Evolutionary conservation across 2,113 vertebrate genomes (phyloP).

Genomic region (Oostethus manadensis): DNA sequence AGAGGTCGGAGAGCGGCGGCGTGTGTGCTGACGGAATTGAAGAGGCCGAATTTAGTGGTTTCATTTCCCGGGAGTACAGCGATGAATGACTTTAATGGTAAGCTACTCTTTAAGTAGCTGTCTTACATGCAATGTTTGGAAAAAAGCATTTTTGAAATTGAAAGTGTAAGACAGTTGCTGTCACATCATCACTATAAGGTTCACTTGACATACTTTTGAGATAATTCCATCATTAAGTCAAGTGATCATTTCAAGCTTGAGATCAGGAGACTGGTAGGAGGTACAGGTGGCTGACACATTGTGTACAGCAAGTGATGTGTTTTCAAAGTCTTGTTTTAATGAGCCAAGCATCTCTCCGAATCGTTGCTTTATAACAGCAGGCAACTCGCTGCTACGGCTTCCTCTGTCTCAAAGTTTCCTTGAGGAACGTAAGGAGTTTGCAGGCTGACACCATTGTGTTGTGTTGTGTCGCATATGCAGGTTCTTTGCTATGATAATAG

Average conservation of each 20-base stretch:
- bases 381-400: background rate
- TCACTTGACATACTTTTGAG: too few species aligned
- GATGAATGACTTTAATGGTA: too few species aligned
- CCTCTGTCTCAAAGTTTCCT: conserved; percentile 2
- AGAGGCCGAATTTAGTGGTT: too few species aligned
- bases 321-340: background rate
- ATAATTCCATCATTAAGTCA: too few species aligned
- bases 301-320: background rate
- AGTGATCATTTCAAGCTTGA: background rate
- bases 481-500: conserved; percentile 6
- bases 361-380: background rate
- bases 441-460: background rate
- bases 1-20: too few species aligned
- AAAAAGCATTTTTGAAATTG: too few species aligned
- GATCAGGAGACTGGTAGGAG: background rate
- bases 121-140: too few species aligned
- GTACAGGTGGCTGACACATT: background rate
- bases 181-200: too few species aligned
- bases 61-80: too few species aligned
- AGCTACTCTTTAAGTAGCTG: too few species aligned
- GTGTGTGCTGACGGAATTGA: too few species aligned
- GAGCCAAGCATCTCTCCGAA: background rate
- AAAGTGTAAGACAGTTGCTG: too few species aligned
- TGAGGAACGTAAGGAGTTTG: background rate
- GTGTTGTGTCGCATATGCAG: background rate